Conservation (phyloP, 2,797 vertebrate genomes). For the Apogon talboti region DNA sequence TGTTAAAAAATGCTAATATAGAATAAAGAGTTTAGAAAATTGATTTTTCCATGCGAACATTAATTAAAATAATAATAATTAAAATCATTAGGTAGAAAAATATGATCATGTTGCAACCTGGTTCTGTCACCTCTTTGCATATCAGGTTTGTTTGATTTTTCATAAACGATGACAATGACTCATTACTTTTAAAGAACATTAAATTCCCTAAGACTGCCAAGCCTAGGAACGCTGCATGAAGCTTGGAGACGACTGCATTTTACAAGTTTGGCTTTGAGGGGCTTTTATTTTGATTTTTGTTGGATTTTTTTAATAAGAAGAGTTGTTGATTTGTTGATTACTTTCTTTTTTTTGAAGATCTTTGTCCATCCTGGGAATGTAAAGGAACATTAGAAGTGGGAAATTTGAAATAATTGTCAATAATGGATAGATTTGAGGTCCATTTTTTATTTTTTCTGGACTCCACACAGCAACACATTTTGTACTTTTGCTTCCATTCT, state of each 20-base stretch:
- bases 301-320: constrained; percentile 22
- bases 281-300: constrained; percentile 57
- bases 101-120: not conserved
- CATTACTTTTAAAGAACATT: constrained; percentile 26
- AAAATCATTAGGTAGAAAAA: not conserved
- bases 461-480: constrained; percentile 3
- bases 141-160: constrained; percentile 31
- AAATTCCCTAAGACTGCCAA: constrained; percentile 83
- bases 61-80: not conserved
- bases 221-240: constrained; percentile 86
- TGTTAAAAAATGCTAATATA: constrained; percentile 6
- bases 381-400: constrained; percentile 21
- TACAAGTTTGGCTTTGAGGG: constrained; percentile 68
- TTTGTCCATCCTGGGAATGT: constrained; percentile 62
- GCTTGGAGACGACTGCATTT: constrained; percentile 82
- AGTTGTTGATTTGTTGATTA: constrained; percentile 10
- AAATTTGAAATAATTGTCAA: not conserved
- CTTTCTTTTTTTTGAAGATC: constrained; percentile 49
- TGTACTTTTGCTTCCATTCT: constrained; percentile 15
- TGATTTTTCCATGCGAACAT: constrained; percentile 1
- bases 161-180: constrained; percentile 16
- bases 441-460: not conserved
- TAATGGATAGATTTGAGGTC: constrained; percentile 6
- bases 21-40: constrained; percentile 4
- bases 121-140: constrained; percentile 3